Conservation (phyloP, 2,113 vertebrate genomes). For the Galbula dea region DNA sequence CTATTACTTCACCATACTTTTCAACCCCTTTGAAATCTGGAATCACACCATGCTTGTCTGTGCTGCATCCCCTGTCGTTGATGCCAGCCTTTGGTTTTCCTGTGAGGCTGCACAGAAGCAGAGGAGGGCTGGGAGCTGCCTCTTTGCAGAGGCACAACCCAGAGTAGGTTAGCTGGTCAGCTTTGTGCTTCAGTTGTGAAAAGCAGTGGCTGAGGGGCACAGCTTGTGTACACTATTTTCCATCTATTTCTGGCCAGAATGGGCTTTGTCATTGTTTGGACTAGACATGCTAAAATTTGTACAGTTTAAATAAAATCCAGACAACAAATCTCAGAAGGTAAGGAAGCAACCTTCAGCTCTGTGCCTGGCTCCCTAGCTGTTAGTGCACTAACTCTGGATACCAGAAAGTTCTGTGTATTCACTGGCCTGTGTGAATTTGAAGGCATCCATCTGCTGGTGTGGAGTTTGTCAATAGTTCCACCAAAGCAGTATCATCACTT, state of each 20-base stretch:
- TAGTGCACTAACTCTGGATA: not conserved
- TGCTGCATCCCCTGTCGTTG: accelerated
- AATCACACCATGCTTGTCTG: not conserved
- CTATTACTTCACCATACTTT: not conserved
- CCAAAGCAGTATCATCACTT: not conserved
- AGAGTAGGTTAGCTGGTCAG: not conserved
- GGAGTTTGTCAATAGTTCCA: not conserved
- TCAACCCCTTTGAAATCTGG: not conserved
- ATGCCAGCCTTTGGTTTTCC: not conserved
- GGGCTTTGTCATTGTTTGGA: not conserved
- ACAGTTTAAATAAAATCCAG: not conserved
- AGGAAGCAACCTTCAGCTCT: not conserved
- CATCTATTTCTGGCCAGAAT: not conserved
- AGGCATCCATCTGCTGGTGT: not conserved
- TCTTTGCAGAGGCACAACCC: not conserved
- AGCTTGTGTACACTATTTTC: not conserved
- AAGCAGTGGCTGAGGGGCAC: not conserved
- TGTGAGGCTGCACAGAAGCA: not conserved
- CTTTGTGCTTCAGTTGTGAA: not conserved
- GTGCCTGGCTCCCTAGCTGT: not conserved
- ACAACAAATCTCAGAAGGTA: not conserved
- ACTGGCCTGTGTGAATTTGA: not conserved
- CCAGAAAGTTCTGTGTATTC: not conserved
- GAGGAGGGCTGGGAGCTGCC: not conserved
- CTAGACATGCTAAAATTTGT: not conserved